phyloP scores from a whole-genome alignment of 2,113 vertebrate species.

The Oophaga pumilio region DNA sequence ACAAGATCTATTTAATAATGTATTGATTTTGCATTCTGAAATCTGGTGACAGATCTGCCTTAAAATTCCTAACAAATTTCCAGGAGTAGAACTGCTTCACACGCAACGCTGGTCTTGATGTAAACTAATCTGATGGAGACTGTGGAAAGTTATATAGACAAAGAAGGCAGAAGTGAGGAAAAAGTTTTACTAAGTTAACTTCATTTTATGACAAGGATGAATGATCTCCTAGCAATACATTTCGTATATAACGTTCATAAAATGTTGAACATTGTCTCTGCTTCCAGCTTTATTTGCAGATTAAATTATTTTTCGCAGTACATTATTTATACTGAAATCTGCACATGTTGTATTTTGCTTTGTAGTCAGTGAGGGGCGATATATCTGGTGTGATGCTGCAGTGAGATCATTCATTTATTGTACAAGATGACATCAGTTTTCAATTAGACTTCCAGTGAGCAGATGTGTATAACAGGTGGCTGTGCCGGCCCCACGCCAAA shows the following conservation, averaged over 20 bases:
- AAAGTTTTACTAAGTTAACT: not conserved
- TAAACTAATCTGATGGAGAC: no score
- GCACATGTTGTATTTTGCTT: not conserved
- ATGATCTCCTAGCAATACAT: not conserved
- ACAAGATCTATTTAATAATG: no score
- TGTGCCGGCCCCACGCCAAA: not conserved
- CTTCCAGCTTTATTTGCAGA: not conserved
- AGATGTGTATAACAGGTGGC: conserved; percentile 7
- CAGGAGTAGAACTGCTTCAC: no score
- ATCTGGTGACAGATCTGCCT: no score
- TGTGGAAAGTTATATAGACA: no score
- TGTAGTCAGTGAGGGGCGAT: not conserved
- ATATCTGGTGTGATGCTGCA: not conserved
- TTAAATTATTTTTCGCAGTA: not conserved
- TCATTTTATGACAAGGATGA: not conserved
- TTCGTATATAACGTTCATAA: not conserved
- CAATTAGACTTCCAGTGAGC: not conserved
- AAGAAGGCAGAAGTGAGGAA: no score
- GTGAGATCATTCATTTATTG: not conserved
- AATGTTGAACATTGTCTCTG: not conserved
- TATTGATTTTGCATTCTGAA: no score
- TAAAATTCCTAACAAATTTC: no score
- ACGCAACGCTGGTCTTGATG: no score
- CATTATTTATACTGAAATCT: not conserved
- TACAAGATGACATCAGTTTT: not conserved